These are phyloP conservation scores for Augochlorella aurata DNA, from an alignment of 2,888 invertebrate genomes.

Conservation along the genomic window DNA sequence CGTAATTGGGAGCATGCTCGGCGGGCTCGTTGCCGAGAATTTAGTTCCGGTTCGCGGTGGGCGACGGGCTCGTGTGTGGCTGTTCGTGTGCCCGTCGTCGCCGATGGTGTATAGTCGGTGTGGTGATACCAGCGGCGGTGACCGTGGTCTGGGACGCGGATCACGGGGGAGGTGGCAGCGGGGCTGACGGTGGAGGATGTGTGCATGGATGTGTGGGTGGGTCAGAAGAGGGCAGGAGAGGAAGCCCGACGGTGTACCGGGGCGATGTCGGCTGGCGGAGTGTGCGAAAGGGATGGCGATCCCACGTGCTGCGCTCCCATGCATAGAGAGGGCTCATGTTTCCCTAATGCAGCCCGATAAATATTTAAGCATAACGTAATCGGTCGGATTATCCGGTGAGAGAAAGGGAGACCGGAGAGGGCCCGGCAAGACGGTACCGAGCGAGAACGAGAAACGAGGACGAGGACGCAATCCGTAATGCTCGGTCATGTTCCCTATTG, in stretches of 20 bases:
- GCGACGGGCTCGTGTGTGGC: constrained; percentile 31
- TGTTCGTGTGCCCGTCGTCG: constrained; percentile 38
- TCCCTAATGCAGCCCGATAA: constrained; percentile 80
- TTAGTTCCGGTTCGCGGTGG: constrained; percentile 74
- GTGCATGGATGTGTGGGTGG: constrained; percentile 14
- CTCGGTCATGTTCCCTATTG: constrained; percentile 68
- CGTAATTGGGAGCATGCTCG: constrained; percentile 79
- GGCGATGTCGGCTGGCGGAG: constrained; percentile 52
- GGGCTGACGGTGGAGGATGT: constrained; percentile 9
- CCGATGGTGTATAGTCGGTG: constrained; percentile 42
- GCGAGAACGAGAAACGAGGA: constrained; percentile 21
- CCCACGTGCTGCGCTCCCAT: constrained; percentile 80
- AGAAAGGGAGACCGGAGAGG: constrained; percentile 47
- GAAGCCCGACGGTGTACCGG: constrained; percentile 47
- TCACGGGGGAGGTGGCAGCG: constrained; percentile 13
- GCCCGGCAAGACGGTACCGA: constrained; percentile 43
- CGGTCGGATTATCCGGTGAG: constrained; percentile 76
- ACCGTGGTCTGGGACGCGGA: constrained; percentile 42
- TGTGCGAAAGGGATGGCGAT: constrained; percentile 72
- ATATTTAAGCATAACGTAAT: constrained; percentile 81
- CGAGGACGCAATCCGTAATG: constrained; percentile 66
- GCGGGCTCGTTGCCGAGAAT: constrained; percentile 77
- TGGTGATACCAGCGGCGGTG: constrained; percentile 47
- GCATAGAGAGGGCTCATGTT: constrained; percentile 80
- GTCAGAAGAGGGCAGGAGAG: constrained; percentile 41